These are phyloP conservation scores for Artibeus lituratus DNA, from an alignment of 2,797 vertebrate species.

Conservation along the genomic window DNA sequence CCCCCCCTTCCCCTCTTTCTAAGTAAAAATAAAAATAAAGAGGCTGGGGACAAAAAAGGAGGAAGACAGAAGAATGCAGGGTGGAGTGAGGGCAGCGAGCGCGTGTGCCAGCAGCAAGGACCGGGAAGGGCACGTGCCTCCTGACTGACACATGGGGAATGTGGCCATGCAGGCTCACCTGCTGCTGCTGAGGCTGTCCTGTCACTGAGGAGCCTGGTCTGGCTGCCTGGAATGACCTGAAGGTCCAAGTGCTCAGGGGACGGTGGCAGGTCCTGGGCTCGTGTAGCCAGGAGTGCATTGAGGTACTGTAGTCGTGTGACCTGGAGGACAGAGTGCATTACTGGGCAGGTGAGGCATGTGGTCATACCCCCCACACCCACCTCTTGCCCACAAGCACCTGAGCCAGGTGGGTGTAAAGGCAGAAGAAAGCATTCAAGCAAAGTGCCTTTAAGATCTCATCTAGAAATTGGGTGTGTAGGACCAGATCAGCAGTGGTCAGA, in stretches of 20 bases:
- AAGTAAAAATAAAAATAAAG: neutral
- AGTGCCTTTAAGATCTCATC: neutral
- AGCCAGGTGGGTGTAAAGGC: neutral
- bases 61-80: neutral
- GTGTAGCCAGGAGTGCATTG: conserved; percentile 90
- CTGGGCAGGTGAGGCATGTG: neutral
- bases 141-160: rapidly evolving
- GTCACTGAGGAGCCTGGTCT: conserved; percentile 90
- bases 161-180: conserved; percentile 74
- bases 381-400: neutral
- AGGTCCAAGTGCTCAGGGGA: conserved; percentile 87
- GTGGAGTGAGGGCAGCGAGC: neutral
- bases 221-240: conserved; percentile 91
- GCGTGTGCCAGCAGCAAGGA: neutral
- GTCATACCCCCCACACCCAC: neutral
- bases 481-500: neutral
- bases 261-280: conserved; percentile 80
- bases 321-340: conserved; percentile 70
- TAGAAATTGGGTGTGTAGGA: neutral
- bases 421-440: neutral
- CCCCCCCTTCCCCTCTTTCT: neutral
- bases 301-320: conserved; percentile 92
- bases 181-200: conserved; percentile 80
- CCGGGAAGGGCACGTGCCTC: rapidly evolving
- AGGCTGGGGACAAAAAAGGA: neutral